Evolutionary conservation across 2,113 vertebrate genomes (phyloP).

Genomic region (Sardina pilchardus): DNA sequence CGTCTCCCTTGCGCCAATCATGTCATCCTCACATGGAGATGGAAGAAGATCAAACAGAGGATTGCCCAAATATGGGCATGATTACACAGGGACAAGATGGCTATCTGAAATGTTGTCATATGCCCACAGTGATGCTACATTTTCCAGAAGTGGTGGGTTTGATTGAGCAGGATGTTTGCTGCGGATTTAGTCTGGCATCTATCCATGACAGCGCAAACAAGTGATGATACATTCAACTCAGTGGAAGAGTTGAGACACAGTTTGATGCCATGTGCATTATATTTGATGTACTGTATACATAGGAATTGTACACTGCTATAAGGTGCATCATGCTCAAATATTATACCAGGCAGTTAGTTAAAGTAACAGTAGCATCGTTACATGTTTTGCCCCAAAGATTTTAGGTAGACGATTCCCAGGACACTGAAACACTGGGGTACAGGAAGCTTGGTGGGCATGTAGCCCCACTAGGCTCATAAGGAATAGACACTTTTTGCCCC

Average conservation of each 20-base stretch:
- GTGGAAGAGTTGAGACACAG: not conserved
- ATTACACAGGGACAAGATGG: not conserved
- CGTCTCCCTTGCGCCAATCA: not conserved
- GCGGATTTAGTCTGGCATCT: not conserved
- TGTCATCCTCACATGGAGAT: not conserved
- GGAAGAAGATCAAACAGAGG: not conserved
- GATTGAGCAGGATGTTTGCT: conserved; percentile 10
- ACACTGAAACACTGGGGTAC: too few relatives aligned
- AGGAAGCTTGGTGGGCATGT: too few relatives aligned
- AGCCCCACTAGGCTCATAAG: too few relatives aligned
- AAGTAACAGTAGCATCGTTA: too few relatives aligned
- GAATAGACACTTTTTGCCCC: too few relatives aligned
- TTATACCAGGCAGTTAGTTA: too few relatives aligned
- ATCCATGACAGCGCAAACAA: not conserved
- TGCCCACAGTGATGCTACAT: not conserved
- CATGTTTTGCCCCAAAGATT: too few relatives aligned
- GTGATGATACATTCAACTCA: not conserved
- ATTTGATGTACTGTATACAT: too few relatives aligned
- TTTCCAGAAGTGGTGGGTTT: not conserved
- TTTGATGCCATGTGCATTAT: not conserved
- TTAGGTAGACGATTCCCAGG: too few relatives aligned
- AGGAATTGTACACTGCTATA: too few relatives aligned
- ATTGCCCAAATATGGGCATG: not conserved
- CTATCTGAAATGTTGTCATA: not conserved
- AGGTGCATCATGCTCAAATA: too few relatives aligned